Conservation (phyloP, 37 sponge, comb jelly and placozoan genomes). For the Oscarella lobularis region DNA sequence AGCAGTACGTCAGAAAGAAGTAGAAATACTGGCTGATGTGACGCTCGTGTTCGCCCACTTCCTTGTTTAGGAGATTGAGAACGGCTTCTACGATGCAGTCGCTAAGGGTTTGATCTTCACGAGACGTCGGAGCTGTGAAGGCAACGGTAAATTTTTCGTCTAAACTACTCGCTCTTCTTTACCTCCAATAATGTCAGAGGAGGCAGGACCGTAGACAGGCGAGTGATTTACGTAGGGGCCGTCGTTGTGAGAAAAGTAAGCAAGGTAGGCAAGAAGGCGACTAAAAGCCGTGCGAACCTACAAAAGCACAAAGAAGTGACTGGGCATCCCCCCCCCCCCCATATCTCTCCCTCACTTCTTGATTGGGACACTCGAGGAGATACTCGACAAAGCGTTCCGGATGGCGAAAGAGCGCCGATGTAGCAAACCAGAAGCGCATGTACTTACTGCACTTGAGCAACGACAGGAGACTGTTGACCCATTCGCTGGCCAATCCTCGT, state of each 20-base stretch:
- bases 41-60: slow-evolving; percentile 61
- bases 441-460: slow-evolving; percentile 38
- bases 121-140: not conserved
- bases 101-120: slow-evolving; percentile 23
- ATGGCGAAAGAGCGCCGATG: slow-evolving; percentile 56
- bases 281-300: not conserved
- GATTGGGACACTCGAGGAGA: slow-evolving; percentile 83
- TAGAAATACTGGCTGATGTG: slow-evolving; percentile 74
- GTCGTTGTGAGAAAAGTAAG: not conserved
- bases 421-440: slow-evolving; percentile 78
- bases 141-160: not conserved
- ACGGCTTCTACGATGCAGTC: slow-evolving; percentile 37
- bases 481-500: slow-evolving; percentile 80
- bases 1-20: too few species aligned
- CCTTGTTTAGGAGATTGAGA: slow-evolving; percentile 49
- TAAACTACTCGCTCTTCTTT: too few species aligned
- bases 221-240: not conserved
- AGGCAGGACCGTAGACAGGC: not conserved
- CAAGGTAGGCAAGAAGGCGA: not conserved
- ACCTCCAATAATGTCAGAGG: not conserved
- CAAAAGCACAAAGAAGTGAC: not conserved
- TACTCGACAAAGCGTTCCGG: slow-evolving; percentile 67
- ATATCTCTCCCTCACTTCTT: slow-evolving; percentile 39
- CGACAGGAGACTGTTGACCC: slow-evolving; percentile 63
- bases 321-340: not conserved